Conservation (phyloP, 2,888 invertebrate genomes). For the Linyphia triangularis region DNA sequence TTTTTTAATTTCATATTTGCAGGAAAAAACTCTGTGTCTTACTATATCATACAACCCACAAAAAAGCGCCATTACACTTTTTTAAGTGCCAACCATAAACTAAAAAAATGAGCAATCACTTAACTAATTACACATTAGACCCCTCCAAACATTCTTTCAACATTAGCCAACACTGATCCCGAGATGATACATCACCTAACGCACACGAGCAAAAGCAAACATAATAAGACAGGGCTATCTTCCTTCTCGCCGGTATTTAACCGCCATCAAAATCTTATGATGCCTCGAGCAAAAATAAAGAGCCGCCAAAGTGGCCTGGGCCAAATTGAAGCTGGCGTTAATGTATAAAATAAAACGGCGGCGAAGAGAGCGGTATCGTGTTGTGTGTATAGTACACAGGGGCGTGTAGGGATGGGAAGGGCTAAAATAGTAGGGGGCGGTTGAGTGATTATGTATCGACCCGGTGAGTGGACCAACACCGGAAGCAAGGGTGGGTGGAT, state of each 20-base stretch:
- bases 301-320: conserved; percentile 34
- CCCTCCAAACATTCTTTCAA: too few species aligned
- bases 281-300: conserved; percentile 27
- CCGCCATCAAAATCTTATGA: conserved; percentile 31
- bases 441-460: conserved; percentile 71
- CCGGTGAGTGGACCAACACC: conserved; percentile 37
- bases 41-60: too few species aligned
- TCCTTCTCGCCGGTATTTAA: conserved; percentile 35
- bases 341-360: conserved; percentile 64
- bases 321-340: conserved; percentile 54
- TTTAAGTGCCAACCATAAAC: too few species aligned
- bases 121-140: not conserved
- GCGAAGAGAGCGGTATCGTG: conserved; percentile 55
- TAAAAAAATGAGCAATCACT: not conserved
- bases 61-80: too few species aligned
- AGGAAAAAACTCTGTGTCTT: too few species aligned
- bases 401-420: conserved; percentile 30
- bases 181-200: conserved; percentile 7
- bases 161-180: conserved; percentile 1
- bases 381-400: conserved; percentile 14
- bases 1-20: too few species aligned
- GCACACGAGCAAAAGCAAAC: not conserved
- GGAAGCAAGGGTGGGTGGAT: conserved; percentile 41
- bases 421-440: conserved; percentile 62
- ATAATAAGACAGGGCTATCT: conserved; percentile 24